Conservation (phyloP, 2,797 vertebrate species). For the Periparus ater region DNA sequence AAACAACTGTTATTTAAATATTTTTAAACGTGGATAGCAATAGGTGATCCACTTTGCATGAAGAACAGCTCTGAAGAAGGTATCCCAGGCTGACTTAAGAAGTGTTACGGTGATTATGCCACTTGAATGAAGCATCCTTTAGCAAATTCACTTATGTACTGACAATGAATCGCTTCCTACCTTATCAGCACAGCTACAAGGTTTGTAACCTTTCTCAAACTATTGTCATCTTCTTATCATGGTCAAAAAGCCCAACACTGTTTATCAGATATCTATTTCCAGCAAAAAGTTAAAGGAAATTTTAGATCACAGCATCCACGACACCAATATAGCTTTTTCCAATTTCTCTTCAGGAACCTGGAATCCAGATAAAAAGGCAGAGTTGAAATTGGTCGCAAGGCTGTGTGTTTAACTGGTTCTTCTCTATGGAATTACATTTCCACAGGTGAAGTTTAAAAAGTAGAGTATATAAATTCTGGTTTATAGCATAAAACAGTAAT, state of each 20-base stretch:
- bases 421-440: neutral
- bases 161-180: neutral
- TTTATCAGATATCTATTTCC: neutral
- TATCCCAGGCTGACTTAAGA: neutral
- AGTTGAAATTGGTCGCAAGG: neutral
- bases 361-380: neutral
- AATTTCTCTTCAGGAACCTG: neutral
- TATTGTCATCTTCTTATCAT: neutral
- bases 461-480: neutral
- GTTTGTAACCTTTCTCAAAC: neutral
- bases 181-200: neutral
- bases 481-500: neutral
- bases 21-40: neutral
- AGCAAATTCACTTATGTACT: neutral
- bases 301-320: neutral
- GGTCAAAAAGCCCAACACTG: neutral
- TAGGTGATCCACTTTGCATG: neutral
- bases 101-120: constrained; percentile 11
- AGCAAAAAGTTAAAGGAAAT: neutral
- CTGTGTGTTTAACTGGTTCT: neutral
- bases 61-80: neutral
- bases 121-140: constrained; percentile 5
- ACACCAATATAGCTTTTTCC: neutral
- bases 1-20: constrained; percentile 26
- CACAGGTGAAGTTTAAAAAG: neutral